phyloP scores from a whole-genome alignment of 2,888 invertebrate species.

The Synergus gifuensis region DNA sequence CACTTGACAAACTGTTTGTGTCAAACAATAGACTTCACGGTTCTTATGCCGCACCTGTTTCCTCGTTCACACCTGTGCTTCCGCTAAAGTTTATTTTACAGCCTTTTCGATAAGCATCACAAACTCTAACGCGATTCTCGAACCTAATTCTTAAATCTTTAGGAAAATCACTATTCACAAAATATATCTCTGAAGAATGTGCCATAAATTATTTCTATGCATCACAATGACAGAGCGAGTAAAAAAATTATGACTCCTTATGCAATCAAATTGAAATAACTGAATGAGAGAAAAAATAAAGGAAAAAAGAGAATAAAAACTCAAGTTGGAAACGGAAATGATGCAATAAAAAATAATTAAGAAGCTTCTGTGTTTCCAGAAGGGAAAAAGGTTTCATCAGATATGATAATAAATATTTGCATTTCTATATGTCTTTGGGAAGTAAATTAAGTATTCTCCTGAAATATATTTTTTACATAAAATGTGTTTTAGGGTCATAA shows the following conservation, averaged over 20 bases:
- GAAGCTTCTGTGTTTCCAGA: neutral
- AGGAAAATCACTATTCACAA: slow-evolving; percentile 25
- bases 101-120: slow-evolving; percentile 31
- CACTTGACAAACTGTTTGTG: slow-evolving; percentile 38
- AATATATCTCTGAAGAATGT: slow-evolving; percentile 25
- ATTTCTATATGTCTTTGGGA: neutral
- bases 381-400: neutral
- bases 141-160: slow-evolving; percentile 26
- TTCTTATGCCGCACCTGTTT: slow-evolving; percentile 56
- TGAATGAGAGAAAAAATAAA: neutral
- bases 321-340: neutral
- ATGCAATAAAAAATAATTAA: neutral
- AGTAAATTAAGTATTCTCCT: neutral
- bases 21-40: slow-evolving; percentile 54
- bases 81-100: slow-evolving; percentile 39
- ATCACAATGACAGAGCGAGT: neutral
- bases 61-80: slow-evolving; percentile 50
- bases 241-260: slow-evolving; percentile 11
- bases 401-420: neutral
- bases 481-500: neutral
- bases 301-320: neutral
- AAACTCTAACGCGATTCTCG: slow-evolving; percentile 8
- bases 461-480: neutral
- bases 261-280: slow-evolving; percentile 10
- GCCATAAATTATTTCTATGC: slow-evolving; percentile 30